A percentile compares a stretch with the other conserved stretches of the same genome.
These are phyloP conservation scores for Anser brachyrhynchus DNA, from an alignment of 2,113 vertebrate genomes.

Conservation along the genomic window DNA sequence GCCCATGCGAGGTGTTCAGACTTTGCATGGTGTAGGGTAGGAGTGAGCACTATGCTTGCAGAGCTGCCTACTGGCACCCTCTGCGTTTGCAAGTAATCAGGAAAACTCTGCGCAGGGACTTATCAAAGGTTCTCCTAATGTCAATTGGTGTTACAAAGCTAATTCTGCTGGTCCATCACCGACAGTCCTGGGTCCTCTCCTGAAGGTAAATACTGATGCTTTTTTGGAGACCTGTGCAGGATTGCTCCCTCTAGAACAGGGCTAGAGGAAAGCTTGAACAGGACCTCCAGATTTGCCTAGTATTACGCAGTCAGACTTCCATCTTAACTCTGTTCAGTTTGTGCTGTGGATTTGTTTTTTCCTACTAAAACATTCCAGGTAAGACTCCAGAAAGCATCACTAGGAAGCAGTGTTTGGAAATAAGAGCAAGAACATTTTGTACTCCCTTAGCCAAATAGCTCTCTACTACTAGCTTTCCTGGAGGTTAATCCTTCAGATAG, in stretches of 20 bases:
- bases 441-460: not conserved
- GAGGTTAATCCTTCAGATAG: not conserved
- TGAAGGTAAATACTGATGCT: not conserved
- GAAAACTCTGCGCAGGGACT: not conserved
- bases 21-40: not conserved
- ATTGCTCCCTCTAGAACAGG: not conserved
- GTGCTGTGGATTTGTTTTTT: not conserved
- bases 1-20: rapidly evolving
- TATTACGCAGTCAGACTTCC: not conserved
- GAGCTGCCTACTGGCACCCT: not conserved
- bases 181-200: not conserved
- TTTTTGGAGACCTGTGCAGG: not conserved
- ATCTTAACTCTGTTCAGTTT: not conserved
- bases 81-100: not conserved
- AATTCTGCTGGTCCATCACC: not conserved
- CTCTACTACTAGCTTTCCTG: not conserved
- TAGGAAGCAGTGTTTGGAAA: not conserved
- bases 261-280: not conserved
- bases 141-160: not conserved
- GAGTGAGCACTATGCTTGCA: too few relatives aligned
- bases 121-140: not conserved
- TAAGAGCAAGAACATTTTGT: not conserved
- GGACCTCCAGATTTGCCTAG: not conserved
- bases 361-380: not conserved
- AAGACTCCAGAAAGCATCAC: not conserved